Evolutionary conservation across 2,113 vertebrate genomes (phyloP), one percentile per base, ranked within the genome.

Genomic region (Corynorhinus townsendii): DNA sequence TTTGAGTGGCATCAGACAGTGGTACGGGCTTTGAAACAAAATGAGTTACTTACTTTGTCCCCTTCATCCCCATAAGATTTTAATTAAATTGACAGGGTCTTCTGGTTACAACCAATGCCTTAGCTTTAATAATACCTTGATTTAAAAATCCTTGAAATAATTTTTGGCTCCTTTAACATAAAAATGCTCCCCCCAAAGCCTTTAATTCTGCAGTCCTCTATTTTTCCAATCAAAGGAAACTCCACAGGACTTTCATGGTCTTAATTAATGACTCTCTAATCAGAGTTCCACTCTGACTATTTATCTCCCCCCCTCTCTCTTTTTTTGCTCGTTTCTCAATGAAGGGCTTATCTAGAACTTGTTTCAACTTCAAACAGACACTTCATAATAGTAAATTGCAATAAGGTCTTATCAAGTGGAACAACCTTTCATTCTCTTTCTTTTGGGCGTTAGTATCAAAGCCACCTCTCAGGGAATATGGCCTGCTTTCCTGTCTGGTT

Each of bases 311-410:
- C 16, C 16, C 24, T 17, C 15, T 19, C 8, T 47, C 16, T 3
- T 24, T 64, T 6, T 66, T 64, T 64, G 4, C 91, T 77, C 85
- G 62, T 77, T n/a, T 96, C 97, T 96, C 94, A 54, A 77, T 91
- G 75, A 84, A 54, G 24, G 73, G 96, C 86, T 96, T 97, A 97
- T 96, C 97, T 91, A 38, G 95, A 72, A 90, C 54, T 96, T 96
- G 59, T 85, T 96, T 96, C 8, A 20, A 91, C 89, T 97, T 98
- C 97, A 96, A 96, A 97, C 91, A 95, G 72, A 85, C 90, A 80
- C 73, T 96, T 97, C 49, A 52, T 89, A 77, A 97, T 87, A 97
- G 94, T 95, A 95, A 96, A 97, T 72, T 33, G 94, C 86, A 68
- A 33, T 47, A 26, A 59, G 52, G 56, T 96, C 95, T 97, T 95